Conservation (phyloP, 2,113 vertebrate genomes). For the Kryptolebias marmoratus region DNA sequence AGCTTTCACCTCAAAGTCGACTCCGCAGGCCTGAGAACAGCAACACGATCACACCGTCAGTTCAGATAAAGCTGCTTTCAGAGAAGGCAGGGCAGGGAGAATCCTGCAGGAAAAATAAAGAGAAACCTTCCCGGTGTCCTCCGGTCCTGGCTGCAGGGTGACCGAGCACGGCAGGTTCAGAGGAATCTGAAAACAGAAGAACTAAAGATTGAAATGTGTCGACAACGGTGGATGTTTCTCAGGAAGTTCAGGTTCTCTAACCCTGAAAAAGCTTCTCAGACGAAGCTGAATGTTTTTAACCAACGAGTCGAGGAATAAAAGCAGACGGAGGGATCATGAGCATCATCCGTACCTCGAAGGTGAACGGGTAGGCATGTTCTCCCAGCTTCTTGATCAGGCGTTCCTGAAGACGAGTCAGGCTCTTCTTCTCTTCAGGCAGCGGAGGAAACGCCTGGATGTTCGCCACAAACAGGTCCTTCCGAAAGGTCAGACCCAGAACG, state of each 20-base stretch:
- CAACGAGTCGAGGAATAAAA: too few species aligned
- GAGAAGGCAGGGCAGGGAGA: neutral
- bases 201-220: neutral
- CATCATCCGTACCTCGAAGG: constrained; percentile 83
- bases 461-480: constrained; percentile 94
- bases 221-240: too few species aligned
- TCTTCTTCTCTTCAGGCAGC: constrained; percentile 84
- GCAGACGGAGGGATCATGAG: too few species aligned
- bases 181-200: constrained; percentile 83
- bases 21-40: constrained; percentile 89
- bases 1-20: constrained; percentile 97
- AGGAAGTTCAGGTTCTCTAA: too few species aligned
- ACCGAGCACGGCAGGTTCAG: constrained; percentile 94
- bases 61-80: neutral
- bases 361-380: constrained; percentile 94
- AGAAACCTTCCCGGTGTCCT: constrained; percentile 94
- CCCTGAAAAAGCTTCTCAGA: too few species aligned
- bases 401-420: constrained; percentile 91
- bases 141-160: constrained; percentile 93
- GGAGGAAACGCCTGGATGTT: constrained; percentile 92
- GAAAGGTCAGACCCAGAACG: constrained; percentile 93
- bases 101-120: neutral
- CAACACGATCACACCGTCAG: neutral
- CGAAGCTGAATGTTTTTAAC: too few species aligned
- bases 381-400: constrained; percentile 95